phyloP scores from a whole-genome alignment of 1,140 invertebrate genomes.

The Zaprionus davidi region DNA sequence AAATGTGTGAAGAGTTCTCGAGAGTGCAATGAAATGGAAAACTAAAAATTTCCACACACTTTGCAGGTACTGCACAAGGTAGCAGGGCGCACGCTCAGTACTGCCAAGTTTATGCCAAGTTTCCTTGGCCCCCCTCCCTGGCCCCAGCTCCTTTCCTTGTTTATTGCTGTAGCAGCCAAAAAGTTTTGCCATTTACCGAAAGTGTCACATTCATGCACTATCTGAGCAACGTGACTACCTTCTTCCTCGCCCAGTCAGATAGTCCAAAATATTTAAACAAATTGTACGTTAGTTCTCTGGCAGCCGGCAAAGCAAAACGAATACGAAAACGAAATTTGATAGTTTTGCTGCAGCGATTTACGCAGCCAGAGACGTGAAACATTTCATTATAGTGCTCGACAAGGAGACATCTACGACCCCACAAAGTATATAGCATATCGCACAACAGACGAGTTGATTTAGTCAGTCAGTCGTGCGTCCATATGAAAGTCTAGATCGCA shows the following conservation, averaged over 20 bases:
- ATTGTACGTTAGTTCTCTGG: conserved; percentile 39
- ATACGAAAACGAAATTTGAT: conserved; percentile 17
- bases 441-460: too few relatives aligned
- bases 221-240: conserved; percentile 6
- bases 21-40: conserved; percentile 36
- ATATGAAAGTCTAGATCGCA: too few relatives aligned
- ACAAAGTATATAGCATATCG: too few relatives aligned
- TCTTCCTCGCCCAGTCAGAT: background rate
- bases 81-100: background rate
- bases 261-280: conserved; percentile 50
- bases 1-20: conserved; percentile 27
- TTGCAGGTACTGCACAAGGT: conserved; percentile 1
- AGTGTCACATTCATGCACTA: conserved; percentile 31
- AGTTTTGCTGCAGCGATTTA: conserved; percentile 6
- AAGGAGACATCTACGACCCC: too few relatives aligned
- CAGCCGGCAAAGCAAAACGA: background rate
- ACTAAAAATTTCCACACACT: conserved; percentile 19
- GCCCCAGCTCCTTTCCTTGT: background rate
- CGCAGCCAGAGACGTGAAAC: background rate
- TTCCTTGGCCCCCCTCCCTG: background rate
- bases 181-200: conserved; percentile 30
- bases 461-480: too few relatives aligned
- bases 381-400: background rate
- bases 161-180: conserved; percentile 18
- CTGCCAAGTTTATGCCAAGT: conserved; percentile 3